These are phyloP conservation scores for Conomelus anceps DNA, from an alignment of 2,888 invertebrate genomes.

Conservation along the genomic window DNA sequence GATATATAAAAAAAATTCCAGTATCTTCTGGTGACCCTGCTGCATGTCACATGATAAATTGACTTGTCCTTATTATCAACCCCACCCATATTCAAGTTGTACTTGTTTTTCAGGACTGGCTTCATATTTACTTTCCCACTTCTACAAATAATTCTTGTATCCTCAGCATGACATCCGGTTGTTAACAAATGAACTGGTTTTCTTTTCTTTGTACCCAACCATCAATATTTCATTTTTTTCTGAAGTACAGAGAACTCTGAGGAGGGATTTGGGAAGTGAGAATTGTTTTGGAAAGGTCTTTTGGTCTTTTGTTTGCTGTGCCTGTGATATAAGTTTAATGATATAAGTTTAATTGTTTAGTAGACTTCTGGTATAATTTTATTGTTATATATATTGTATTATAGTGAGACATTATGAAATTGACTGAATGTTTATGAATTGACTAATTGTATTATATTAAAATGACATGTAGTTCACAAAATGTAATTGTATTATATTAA, in stretches of 20 bases:
- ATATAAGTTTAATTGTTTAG: no score
- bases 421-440: no score
- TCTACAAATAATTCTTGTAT: constrained; percentile 10
- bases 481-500: no score
- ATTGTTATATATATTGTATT: no score
- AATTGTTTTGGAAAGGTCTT: constrained; percentile 13
- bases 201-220: constrained; percentile 20
- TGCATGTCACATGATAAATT: constrained; percentile 4
- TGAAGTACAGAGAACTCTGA: not conserved
- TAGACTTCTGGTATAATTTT: no score
- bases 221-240: constrained; percentile 3
- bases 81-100: constrained; percentile 18
- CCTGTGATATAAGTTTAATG: constrained; percentile 16
- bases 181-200: constrained; percentile 16
- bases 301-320: constrained; percentile 18
- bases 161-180: constrained; percentile 11
- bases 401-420: no score
- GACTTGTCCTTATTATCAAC: constrained; percentile 12
- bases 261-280: not conserved
- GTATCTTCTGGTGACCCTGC: constrained; percentile 11
- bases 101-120: constrained; percentile 16
- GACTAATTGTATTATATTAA: no score
- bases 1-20: no score
- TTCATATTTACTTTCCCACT: constrained; percentile 12
- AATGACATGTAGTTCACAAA: no score